phyloP scores from a whole-genome alignment of 1,140 invertebrate species.

The Hypsibius dujardini region DNA sequence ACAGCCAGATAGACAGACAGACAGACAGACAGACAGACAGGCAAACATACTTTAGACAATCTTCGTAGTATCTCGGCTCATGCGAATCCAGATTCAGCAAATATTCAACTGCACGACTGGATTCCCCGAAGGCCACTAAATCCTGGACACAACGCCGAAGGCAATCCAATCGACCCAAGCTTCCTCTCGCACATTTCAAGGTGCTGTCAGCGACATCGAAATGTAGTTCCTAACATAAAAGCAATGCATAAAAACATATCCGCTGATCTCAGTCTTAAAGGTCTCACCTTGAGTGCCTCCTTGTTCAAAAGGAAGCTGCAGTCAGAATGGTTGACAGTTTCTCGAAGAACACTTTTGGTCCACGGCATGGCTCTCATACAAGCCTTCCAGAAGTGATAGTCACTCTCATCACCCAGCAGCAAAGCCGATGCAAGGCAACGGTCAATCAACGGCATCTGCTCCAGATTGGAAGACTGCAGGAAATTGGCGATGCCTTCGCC shows the following conservation, averaged over 20 bases:
- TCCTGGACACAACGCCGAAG: constrained; percentile 37
- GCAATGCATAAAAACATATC: constrained; percentile 23
- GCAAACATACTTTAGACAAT: constrained; percentile 37
- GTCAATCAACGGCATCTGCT: constrained; percentile 27
- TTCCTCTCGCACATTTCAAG: background rate
- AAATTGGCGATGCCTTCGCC: background rate
- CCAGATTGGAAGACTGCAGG: background rate
- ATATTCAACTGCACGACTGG: constrained; percentile 42
- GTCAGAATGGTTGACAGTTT: background rate
- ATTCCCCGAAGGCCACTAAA: constrained; percentile 41
- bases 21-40: constrained; percentile 19
- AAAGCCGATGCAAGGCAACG: constrained; percentile 36
- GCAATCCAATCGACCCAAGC: constrained; percentile 2
- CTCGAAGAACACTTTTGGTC: background rate
- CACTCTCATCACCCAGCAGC: constrained; percentile 39
- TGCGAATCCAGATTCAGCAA: constrained; percentile 45
- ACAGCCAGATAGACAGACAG: too few relatives aligned
- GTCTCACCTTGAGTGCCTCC: constrained; percentile 20
- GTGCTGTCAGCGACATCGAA: constrained; percentile 29
- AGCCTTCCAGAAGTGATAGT: constrained; percentile 40
- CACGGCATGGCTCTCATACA: background rate
- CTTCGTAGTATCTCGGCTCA: constrained; percentile 39
- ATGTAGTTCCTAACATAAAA: constrained; percentile 34
- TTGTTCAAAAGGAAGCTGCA: background rate
- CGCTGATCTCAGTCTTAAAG: constrained; percentile 29